Evolutionary conservation across 2,888 invertebrate genomes (phyloP).

Genomic region (Tridacna crocea): DNA sequence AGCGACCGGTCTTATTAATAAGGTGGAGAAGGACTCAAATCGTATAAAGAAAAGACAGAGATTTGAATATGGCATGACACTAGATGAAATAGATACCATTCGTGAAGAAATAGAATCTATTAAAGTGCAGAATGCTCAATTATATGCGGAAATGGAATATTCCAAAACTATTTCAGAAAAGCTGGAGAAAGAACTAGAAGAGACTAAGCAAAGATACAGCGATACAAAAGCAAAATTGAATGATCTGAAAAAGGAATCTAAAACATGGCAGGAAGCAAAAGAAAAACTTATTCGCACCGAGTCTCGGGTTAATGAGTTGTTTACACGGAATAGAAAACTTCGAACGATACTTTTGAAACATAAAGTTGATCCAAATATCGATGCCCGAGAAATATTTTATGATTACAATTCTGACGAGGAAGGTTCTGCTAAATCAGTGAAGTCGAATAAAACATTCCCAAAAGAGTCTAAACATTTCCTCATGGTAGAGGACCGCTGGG

Average conservation of each 20-base stretch:
- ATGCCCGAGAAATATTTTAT: constrained; percentile 32
- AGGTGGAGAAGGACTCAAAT: constrained; percentile 42
- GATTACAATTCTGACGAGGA: constrained; percentile 3
- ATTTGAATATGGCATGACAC: constrained; percentile 47
- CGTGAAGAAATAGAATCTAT: constrained; percentile 27
- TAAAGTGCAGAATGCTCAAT: constrained; percentile 45
- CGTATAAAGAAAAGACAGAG: constrained; percentile 49
- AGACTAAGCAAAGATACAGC: constrained; percentile 37
- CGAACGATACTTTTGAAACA: constrained; percentile 43
- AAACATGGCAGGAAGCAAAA: constrained; percentile 41
- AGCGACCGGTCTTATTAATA: constrained; percentile 38
- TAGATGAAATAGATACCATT: constrained; percentile 45
- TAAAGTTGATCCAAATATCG: constrained; percentile 48
- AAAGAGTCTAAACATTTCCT: constrained; percentile 23
- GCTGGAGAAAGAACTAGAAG: constrained; percentile 43
- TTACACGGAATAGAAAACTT: constrained; percentile 36
- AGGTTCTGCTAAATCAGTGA: background rate
- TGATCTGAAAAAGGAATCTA: constrained; percentile 36
- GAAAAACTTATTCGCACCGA: constrained; percentile 36
- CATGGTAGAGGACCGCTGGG: constrained; percentile 24
- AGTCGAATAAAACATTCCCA: constrained; percentile 31
- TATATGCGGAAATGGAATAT: constrained; percentile 50
- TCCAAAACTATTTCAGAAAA: constrained; percentile 42
- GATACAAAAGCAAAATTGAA: constrained; percentile 27
- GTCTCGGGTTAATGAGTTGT: constrained; percentile 29